Evolutionary conservation across 2,797 vertebrate species (phyloP), one percentile per base, ranked within the genome.

Genomic region (Semotilus atromaculatus): DNA sequence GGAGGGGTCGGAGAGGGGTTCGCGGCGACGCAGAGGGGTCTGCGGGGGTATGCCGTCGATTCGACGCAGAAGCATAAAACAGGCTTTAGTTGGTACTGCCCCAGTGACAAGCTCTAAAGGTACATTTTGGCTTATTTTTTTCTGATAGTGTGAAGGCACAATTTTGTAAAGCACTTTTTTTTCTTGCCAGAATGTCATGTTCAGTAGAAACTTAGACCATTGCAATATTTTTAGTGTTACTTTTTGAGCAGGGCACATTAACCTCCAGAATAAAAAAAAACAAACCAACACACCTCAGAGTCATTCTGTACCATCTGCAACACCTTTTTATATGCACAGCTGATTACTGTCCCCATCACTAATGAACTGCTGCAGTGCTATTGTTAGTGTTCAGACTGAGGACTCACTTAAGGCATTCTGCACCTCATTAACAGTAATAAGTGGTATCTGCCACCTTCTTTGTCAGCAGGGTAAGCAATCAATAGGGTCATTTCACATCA

Each of bases 401-500:
- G 68, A 89, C 91, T 91, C 92, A 93, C 93, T 94, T 91, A 93
- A 91, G 91, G 89, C 90, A 92, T 94, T 93, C 93, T 93, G 93
- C 94, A 93, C 92, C 93, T 96, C 93, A 94, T 95, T 96, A 95
- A 93, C 92, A 91, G 92, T 94, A 94, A 95, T 95, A 94, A 95
- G 93, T 93, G 94, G 94, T 93, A 93, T 91, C 92, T 89, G 92
- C 93, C 94, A 94, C 94, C 93, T 92, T 92, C 93, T 93, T 91
- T 95, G 94, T 95, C 94, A 94, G 94, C 93, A 93, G 94, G 94
- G 93, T 76, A 92, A 93, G 92, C 93, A 94, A 95, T 95, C 94
- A 95, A 94, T 94, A 94, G 94, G 94, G 92, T 94, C 93, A 94
- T 95, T 95, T 95, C 93, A 95, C 95, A 95, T 94, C 93, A 94